A percentile compares a stretch with the other conserved stretches of the same genome.
Evolutionary conservation across 64 coral and sea anemone genomes (phyloP).

Genomic region (Stichodactyla mertensii): DNA sequence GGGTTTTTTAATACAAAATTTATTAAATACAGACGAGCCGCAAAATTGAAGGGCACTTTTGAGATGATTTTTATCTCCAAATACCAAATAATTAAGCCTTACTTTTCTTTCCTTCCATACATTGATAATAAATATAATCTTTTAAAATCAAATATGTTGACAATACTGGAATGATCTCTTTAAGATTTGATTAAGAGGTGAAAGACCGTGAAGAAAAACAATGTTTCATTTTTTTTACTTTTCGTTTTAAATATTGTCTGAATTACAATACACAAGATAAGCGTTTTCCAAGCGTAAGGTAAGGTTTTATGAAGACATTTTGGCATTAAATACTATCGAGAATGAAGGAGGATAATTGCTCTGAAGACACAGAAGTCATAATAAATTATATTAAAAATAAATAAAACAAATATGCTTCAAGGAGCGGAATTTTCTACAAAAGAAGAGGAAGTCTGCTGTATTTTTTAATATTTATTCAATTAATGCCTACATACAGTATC

Average conservation of each 20-base stretch:
- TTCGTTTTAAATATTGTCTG: not conserved
- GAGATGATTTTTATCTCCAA: not conserved
- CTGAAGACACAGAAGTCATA: not conserved
- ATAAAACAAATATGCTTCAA: not conserved
- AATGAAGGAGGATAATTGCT: not conserved
- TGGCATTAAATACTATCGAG: not conserved
- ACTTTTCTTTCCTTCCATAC: too few relatives aligned
- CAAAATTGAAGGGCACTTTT: not conserved
- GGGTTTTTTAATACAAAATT: not conserved
- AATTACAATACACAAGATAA: not conserved
- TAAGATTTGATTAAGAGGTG: not conserved
- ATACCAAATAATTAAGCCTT: not conserved
- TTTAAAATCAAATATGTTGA: not conserved
- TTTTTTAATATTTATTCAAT: not conserved
- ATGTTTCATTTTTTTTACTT: not conserved
- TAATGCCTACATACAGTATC: too few relatives aligned
- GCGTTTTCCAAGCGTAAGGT: not conserved
- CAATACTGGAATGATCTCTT: not conserved
- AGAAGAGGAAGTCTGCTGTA: not conserved
- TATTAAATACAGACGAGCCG: not conserved
- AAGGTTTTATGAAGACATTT: not conserved
- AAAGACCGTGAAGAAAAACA: not conserved
- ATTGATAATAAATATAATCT: not conserved
- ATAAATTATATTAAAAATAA: not conserved
- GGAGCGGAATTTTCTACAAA: not conserved